Evolutionary conservation across 2,797 vertebrate species (phyloP).

Genomic region (Schizopygopsis pylzovi): DNA sequence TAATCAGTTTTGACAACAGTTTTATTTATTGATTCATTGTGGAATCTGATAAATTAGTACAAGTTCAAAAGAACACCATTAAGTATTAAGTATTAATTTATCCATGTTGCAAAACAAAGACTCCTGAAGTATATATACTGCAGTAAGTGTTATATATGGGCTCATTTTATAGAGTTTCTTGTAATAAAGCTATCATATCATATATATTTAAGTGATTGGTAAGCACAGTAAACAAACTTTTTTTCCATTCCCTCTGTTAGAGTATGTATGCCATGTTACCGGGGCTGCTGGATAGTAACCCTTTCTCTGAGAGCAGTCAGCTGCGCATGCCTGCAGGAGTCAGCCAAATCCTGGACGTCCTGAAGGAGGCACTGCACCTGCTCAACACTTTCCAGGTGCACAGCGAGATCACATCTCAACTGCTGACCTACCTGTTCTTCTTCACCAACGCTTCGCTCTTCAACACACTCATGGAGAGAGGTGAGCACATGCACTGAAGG

Average conservation of each 20-base stretch:
- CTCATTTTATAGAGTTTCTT: background rate
- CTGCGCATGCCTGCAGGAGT: constrained; percentile 74
- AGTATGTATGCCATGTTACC: constrained; percentile 78
- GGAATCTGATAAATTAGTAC: no score
- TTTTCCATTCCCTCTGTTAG: constrained; percentile 62
- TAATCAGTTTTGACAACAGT: no score
- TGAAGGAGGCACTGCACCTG: constrained; percentile 76
- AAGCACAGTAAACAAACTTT: background rate
- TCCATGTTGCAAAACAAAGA: background rate
- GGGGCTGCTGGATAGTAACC: constrained; percentile 80
- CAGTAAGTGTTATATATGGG: background rate
- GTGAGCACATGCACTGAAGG: constrained; percentile 57
- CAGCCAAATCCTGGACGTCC: constrained; percentile 72
- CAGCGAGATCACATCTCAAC: constrained; percentile 76
- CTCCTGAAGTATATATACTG: background rate
- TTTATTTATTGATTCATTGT: no score
- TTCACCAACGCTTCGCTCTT: constrained; percentile 84
- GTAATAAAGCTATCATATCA: background rate
- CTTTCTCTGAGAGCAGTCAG: constrained; percentile 77
- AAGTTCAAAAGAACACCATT: no score
- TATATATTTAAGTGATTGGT: background rate
- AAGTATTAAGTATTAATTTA: background rate
- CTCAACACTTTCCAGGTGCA: constrained; percentile 79
- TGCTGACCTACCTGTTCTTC: constrained; percentile 83
- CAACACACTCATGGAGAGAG: constrained; percentile 84